Evolutionary conservation across 2,113 vertebrate genomes (phyloP).

Genomic region (Neogobius melanostomus): DNA sequence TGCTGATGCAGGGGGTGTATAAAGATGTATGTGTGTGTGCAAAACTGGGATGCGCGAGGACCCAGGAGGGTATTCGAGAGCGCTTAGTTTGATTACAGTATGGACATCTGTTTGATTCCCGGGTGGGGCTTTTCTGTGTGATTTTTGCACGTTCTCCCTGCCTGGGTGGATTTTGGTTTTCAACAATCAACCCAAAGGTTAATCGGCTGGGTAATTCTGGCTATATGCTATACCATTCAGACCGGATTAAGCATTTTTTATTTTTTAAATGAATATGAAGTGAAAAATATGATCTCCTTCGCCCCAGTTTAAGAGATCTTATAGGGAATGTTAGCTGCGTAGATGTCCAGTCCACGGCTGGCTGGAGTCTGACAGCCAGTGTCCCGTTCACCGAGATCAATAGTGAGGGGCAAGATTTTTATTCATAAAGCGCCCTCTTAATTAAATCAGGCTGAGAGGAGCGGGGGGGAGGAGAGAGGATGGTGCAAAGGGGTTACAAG

Average conservation of each 20-base stretch:
- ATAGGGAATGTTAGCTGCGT: constrained; percentile 76
- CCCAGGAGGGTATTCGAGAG: constrained; percentile 89
- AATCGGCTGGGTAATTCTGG: too few relatives aligned
- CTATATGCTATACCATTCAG: too few relatives aligned
- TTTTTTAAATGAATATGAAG: too few relatives aligned
- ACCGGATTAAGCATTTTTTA: too few relatives aligned
- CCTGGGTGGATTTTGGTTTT: too few relatives aligned
- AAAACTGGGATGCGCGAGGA: constrained; percentile 72
- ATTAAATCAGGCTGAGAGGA: constrained; percentile 93
- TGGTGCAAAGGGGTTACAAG: constrained; percentile 26
- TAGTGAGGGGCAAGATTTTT: constrained; percentile 91
- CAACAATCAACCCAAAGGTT: too few relatives aligned
- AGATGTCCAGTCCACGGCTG: constrained; percentile 62
- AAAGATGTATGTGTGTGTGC: constrained; percentile 73
- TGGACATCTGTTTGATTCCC: too few relatives aligned
- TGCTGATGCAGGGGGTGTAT: constrained; percentile 87
- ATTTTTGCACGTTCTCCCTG: too few relatives aligned
- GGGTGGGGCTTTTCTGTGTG: too few relatives aligned
- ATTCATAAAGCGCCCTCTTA: constrained; percentile 94
- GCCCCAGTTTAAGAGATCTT: constrained; percentile 48
- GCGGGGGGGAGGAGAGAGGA: constrained; percentile 19
- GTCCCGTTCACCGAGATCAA: constrained; percentile 86
- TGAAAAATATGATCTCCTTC: not conserved
- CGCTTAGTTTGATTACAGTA: constrained; percentile 83
- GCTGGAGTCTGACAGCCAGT: constrained; percentile 81